Evolutionary conservation across 2,888 invertebrate genomes (phyloP), one percentile per base, ranked within the genome.

Genomic region (Acanthosepion pharaonis): DNA sequence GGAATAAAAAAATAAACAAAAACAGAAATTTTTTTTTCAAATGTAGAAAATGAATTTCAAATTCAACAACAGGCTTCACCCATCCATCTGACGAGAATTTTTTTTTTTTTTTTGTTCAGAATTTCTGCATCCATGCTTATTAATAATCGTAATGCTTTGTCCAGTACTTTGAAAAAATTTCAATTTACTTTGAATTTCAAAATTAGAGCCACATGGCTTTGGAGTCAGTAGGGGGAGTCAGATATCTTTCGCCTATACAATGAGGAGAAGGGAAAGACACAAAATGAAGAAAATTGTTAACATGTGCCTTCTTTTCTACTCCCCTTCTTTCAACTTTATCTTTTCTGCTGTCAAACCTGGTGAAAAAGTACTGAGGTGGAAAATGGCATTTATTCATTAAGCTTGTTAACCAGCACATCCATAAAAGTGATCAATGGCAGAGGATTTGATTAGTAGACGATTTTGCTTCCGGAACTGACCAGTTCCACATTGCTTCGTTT

Each of bases 371-470:
- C 78, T 78, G 78, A n/a, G 78, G n/a, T 78, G 78, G 78, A 78
- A 78, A 78, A 78, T 78, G 78, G 78, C 78, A 78, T 78, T 78
- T 78, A 78, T 78, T 78, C 78, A 78, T 78, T 78, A 78, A 78
- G 78, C 78, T 78, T n/a, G 78, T 78, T 78, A 78, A 78, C n/a
- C 78, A 78, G 78, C 78, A 78, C 78, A 78, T 78, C 78, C 78
- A 78, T 78, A 78, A 78, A 78, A 78, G 78, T 78, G 78, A 78
- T 78, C 78, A 78, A 78, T 78, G 78, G 78, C 78, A 33, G 78
- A 78, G 78, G 78, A 78, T 78, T 78, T 78, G 78, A 78, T 78
- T 78, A 78, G n/a, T 15, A 78, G 78, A 78, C 78, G 78, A 78
- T 78, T 78, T 78, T 11, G 78, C 78, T 78, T 78, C 78, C 78